phyloP scores from a whole-genome alignment of 1,140 invertebrate species.

The Lerema accius region DNA sequence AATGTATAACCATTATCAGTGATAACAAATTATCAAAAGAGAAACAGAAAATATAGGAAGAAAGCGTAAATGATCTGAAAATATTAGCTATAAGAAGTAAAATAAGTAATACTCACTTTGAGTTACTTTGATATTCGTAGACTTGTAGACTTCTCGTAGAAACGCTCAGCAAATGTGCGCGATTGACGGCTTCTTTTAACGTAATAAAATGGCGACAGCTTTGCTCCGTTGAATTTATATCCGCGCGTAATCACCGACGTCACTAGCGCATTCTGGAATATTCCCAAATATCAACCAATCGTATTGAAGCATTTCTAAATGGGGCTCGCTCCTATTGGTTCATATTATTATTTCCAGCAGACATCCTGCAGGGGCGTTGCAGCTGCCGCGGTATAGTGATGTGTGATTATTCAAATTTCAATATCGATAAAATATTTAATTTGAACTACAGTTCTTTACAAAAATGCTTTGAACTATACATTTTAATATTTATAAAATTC shows the following conservation, averaged over 20 bases:
- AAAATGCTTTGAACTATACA: too few species aligned
- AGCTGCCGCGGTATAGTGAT: slow-evolving; percentile 34
- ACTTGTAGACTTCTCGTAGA: slow-evolving; percentile 64
- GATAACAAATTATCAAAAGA: slow-evolving; percentile 4
- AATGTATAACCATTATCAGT: slow-evolving; percentile 7
- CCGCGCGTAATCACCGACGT: slow-evolving; percentile 58
- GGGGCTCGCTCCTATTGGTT: slow-evolving; percentile 52
- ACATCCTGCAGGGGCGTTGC: slow-evolving; percentile 24
- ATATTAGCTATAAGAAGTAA: too few species aligned
- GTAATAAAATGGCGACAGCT: slow-evolving; percentile 67
- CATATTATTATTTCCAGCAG: slow-evolving; percentile 29
- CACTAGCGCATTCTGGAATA: slow-evolving; percentile 75
- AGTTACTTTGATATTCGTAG: slow-evolving; percentile 43
- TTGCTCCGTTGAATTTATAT: slow-evolving; percentile 55
- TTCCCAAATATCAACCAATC: slow-evolving; percentile 64
- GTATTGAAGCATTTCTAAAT: slow-evolving; percentile 23
- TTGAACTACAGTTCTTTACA: too few species aligned
- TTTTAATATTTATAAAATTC: too few species aligned
- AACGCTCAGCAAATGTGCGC: slow-evolving; percentile 77
- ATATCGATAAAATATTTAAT: slow-evolving; percentile 21
- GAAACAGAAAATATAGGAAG: too few species aligned
- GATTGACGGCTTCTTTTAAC: slow-evolving; percentile 74
- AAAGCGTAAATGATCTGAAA: too few species aligned
- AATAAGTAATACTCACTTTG: slow-evolving; percentile 75
- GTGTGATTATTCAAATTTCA: background rate